Evolutionary conservation across 2,888 invertebrate genomes (phyloP).

Genomic region (Sesamia inferens): DNA sequence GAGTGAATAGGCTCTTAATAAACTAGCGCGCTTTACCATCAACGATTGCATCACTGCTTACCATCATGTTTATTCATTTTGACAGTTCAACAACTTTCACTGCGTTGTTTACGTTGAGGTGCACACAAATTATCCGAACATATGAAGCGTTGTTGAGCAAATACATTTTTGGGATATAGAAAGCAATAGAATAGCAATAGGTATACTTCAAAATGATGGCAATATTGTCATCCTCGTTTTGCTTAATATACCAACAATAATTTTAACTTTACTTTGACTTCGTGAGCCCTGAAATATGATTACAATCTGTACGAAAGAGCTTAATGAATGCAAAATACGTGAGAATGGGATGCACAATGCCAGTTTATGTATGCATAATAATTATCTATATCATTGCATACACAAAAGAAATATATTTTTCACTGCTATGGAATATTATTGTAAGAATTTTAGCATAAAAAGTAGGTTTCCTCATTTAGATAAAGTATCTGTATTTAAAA

Average conservation of each 20-base stretch:
- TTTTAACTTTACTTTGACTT: background rate
- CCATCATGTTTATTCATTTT: too few relatives aligned
- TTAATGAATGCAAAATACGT: conserved; percentile 29
- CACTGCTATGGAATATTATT: conserved; percentile 26
- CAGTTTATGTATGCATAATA: conserved; percentile 13
- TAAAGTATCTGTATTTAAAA: too few relatives aligned
- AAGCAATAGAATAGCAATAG: background rate
- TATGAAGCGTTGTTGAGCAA: too few relatives aligned
- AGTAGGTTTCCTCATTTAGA: conserved; percentile 36
- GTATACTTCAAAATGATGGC: too few relatives aligned
- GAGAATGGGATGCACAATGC: conserved; percentile 38
- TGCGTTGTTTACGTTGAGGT: too few relatives aligned
- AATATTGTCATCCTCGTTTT: background rate
- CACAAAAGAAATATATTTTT: conserved; percentile 21
- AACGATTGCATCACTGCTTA: too few relatives aligned
- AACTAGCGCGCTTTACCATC: too few relatives aligned
- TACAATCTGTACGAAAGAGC: conserved; percentile 10
- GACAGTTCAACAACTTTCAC: too few relatives aligned
- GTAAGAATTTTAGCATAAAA: conserved; percentile 28
- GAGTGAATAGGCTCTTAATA: too few relatives aligned
- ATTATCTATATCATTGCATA: conserved; percentile 20
- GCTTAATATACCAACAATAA: background rate
- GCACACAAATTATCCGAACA: too few relatives aligned
- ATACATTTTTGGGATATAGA: too few relatives aligned
- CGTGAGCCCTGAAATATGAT: conserved; percentile 37